Percentiles rank a stretch among this genome's conserved stretches.
These are phyloP conservation scores for Prinia subflava DNA, from an alignment of 2,113 vertebrate genomes.

Conservation along the genomic window DNA sequence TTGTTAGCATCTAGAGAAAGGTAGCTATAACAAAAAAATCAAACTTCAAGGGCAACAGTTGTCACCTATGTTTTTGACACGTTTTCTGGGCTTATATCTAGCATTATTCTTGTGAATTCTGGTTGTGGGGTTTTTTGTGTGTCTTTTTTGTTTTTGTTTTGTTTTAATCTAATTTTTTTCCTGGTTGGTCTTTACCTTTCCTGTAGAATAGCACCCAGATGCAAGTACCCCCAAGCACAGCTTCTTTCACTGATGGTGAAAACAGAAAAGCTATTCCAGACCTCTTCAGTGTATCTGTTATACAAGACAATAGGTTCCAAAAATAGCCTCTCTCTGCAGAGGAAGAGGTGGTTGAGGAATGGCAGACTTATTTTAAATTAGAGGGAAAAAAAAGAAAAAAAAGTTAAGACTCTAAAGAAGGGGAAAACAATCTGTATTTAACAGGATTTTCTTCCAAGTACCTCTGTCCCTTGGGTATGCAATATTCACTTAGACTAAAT, in stretches of 20 bases:
- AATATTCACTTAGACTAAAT: conserved; percentile 40
- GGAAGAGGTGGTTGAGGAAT: neutral
- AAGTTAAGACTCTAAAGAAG: neutral
- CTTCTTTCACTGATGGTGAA: neutral
- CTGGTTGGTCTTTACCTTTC: neutral
- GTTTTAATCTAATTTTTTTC: neutral
- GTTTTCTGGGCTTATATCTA: neutral
- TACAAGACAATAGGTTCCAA: neutral
- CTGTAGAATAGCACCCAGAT: neutral
- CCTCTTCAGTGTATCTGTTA: neutral
- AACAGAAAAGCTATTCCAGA: neutral
- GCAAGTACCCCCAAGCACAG: neutral
- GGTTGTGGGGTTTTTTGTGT: neutral
- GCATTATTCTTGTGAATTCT: neutral
- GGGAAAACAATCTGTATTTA: conserved; percentile 10
- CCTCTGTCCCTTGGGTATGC: neutral
- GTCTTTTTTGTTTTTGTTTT: no score
- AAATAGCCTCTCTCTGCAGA: neutral
- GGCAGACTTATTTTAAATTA: neutral
- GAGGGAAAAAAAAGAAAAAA: neutral
- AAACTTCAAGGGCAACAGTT: neutral
- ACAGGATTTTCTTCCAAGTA: conserved; percentile 30
- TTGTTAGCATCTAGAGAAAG: neutral
- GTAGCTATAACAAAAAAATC: neutral
- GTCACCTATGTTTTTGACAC: neutral